A percentile compares a stretch with the other conserved stretches of the same genome.
These are phyloP conservation scores for Macrobrachium nipponense DNA, from an alignment of 1,140 invertebrate genomes.

Conservation along the genomic window DNA sequence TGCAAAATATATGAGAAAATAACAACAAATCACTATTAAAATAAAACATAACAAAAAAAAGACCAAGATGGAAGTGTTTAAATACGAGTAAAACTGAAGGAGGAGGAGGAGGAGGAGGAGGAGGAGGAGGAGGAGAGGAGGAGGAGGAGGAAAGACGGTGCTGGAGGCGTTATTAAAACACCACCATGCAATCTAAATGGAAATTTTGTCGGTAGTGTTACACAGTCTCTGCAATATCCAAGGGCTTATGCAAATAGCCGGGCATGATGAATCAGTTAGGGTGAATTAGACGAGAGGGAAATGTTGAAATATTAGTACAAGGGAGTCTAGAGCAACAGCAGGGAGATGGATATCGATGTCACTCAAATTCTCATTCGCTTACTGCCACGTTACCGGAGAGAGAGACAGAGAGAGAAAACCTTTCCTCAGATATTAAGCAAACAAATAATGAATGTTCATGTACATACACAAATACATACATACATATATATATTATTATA, in stretches of 20 bases:
- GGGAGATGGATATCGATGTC: background rate
- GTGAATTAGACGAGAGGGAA: slow-evolving; percentile 41
- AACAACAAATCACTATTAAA: background rate
- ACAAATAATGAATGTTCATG: too few species aligned
- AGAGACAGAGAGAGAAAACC: background rate
- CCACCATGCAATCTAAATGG: slow-evolving; percentile 52
- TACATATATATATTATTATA: too few species aligned
- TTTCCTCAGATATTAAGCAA: too few species aligned
- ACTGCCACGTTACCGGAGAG: slow-evolving; percentile 1
- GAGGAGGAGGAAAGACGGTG: background rate
- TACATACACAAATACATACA: too few species aligned
- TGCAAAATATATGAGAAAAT: background rate
- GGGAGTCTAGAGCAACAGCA: background rate
- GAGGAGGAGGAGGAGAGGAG: background rate
- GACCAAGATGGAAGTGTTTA: too few species aligned
- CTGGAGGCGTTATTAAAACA: slow-evolving; percentile 43
- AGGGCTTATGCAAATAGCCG: slow-evolving; percentile 42
- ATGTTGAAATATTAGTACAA: slow-evolving; percentile 42
- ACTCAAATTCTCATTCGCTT: background rate
- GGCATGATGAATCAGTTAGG: slow-evolving; percentile 49
- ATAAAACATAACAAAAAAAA: background rate
- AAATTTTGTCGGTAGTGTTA: slow-evolving; percentile 39
- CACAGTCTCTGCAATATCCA: slow-evolving; percentile 41
- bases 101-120: slow-evolving; percentile 14
- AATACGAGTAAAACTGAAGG: too few species aligned